These are phyloP conservation scores for Gryon sp. DNA, from an alignment of 1,140 invertebrate species.

Conservation along the genomic window DNA sequence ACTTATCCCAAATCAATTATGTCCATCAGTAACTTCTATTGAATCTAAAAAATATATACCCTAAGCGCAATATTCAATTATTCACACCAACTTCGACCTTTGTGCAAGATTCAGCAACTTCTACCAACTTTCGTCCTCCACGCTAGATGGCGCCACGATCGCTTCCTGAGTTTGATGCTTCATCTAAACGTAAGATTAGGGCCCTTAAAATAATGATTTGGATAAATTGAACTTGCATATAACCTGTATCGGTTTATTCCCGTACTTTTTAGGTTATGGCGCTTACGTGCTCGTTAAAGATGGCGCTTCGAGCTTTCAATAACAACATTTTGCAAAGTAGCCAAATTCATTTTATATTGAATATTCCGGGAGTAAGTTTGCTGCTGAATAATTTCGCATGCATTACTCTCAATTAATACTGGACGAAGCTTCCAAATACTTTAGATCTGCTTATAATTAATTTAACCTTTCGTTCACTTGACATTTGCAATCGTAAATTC, in stretches of 20 bases:
- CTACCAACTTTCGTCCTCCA: conserved; percentile 7
- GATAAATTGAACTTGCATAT: conserved; percentile 12
- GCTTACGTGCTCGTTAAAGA: neutral
- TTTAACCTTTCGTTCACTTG: no score
- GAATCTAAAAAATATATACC: conserved; percentile 28
- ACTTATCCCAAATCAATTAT: no score
- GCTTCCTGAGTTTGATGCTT: conserved; percentile 7
- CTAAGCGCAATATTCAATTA: conserved; percentile 8
- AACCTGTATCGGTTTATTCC: neutral
- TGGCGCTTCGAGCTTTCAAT: neutral
- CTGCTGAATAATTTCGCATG: conserved; percentile 10
- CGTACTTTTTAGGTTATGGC: no score
- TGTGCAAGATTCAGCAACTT: conserved; percentile 20
- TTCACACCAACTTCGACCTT: conserved; percentile 19
- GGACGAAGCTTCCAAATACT: conserved; percentile 17
- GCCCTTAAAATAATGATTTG: conserved; percentile 9
- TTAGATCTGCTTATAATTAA: conserved; percentile 1
- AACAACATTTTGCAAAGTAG: no score
- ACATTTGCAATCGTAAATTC: neutral
- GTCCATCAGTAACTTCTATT: conserved; percentile 6
- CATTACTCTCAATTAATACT: conserved; percentile 17
- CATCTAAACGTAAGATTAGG: conserved; percentile 2
- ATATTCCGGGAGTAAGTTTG: conserved; percentile 35
- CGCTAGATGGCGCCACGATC: conserved; percentile 5
- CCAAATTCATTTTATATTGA: conserved; percentile 20